These are phyloP conservation scores for Balearica regulorum DNA, from an alignment of 2,797 vertebrate species.

Conservation along the genomic window DNA sequence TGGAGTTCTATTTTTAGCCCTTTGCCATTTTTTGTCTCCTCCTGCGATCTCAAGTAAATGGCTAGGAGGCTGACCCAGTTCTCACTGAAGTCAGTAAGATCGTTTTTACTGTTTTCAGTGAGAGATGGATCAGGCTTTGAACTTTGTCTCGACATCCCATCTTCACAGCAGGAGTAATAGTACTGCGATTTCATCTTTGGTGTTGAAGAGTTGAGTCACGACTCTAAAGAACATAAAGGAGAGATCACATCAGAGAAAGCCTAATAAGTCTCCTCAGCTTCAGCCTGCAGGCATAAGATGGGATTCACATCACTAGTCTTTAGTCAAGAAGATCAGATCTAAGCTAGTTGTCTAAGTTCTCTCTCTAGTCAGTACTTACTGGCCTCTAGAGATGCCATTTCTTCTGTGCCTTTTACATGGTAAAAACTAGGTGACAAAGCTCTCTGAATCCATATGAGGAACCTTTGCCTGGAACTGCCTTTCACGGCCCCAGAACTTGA, in stretches of 20 bases:
- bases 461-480: not conserved
- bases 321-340: not conserved
- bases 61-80: not conserved
- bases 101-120: not conserved
- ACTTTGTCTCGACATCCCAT: not conserved
- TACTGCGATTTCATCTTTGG: not conserved
- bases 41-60: not conserved
- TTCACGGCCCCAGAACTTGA: not conserved
- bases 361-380: not conserved
- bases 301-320: not conserved
- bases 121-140: constrained; percentile 15
- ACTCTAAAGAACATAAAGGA: not conserved
- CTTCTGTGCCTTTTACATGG: not conserved
- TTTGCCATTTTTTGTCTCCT: not conserved
- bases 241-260: not conserved
- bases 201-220: not conserved
- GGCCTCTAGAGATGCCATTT: not conserved
- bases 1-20: not conserved
- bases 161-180: constrained; percentile 1
- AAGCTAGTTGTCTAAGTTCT: not conserved
- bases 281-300: not conserved
- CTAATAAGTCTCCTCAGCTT: not conserved
- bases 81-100: not conserved
- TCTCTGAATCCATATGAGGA: not conserved
- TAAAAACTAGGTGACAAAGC: not conserved